Conservation (phyloP, 1,140 invertebrate genomes). For the Apis cerana region DNA sequence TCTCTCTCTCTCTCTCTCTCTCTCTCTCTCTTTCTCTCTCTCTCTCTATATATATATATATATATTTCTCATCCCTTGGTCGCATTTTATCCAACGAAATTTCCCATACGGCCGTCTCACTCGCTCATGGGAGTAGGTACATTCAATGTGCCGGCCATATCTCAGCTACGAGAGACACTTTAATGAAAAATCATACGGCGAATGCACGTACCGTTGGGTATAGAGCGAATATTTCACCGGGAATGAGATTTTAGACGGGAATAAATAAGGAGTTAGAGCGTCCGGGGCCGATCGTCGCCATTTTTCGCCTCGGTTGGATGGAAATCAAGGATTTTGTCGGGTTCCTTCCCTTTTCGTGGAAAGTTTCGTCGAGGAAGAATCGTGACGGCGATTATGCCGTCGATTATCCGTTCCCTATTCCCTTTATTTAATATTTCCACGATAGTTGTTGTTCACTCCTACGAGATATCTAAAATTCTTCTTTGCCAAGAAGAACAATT, state of each 20-base stretch:
- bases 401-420: too few species aligned
- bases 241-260: slow-evolving; percentile 80
- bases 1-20: slow-evolving; percentile 4
- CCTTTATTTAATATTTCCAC: neutral
- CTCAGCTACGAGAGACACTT: slow-evolving; percentile 78
- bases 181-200: slow-evolving; percentile 81
- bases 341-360: neutral
- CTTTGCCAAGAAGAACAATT: too few species aligned
- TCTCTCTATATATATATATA: neutral
- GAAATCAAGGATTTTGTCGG: slow-evolving; percentile 6
- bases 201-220: slow-evolving; percentile 76
- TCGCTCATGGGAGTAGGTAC: slow-evolving; percentile 74
- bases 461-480: too few species aligned
- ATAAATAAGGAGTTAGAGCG: slow-evolving; percentile 75
- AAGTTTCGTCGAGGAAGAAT: neutral
- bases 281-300: slow-evolving; percentile 20
- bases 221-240: slow-evolving; percentile 77
- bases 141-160: slow-evolving; percentile 80
- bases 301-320: slow-evolving; percentile 4
- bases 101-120: slow-evolving; percentile 56
- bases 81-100: slow-evolving; percentile 30
- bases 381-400: neutral
- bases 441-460: neutral
- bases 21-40: slow-evolving; percentile 10
- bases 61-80: slow-evolving; percentile 50